Conservation (phyloP, 37 sponge, comb jelly and placozoan genomes). For the Amphimedon queenslandica region DNA sequence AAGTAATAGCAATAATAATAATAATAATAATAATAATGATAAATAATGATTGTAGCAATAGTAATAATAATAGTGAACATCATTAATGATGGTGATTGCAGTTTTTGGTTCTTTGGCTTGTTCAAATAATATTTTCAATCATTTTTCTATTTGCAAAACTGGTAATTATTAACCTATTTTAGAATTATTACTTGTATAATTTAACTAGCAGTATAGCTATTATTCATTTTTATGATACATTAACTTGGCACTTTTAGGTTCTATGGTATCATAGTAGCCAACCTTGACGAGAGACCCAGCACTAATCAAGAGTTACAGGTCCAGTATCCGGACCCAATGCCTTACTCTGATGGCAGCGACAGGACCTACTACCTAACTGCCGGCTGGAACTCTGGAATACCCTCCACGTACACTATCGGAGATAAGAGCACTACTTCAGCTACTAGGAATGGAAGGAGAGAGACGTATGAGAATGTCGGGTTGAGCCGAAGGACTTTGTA, state of each 20-base stretch:
- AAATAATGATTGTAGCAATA: too few relatives aligned
- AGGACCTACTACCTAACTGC: slow-evolving; percentile 30
- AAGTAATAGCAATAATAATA: not conserved
- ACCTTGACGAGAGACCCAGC: not conserved
- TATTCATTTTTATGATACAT: not conserved
- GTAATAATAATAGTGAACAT: too few relatives aligned
- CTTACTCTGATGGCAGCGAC: not conserved
- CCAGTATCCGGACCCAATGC: slow-evolving; percentile 5
- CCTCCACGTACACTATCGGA: slow-evolving; percentile 18
- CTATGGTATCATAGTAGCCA: slow-evolving; percentile 39
- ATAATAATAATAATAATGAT: too few relatives aligned
- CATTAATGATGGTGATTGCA: too few relatives aligned
- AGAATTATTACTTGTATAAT: not conserved
- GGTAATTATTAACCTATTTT: not conserved
- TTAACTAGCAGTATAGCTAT: not conserved
- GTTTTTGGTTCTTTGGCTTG: too few relatives aligned
- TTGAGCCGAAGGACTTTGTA: slow-evolving; percentile 16
- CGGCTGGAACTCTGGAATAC: slow-evolving; percentile 27
- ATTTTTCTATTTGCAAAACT: not conserved
- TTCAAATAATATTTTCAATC: not conserved
- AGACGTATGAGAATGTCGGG: slow-evolving; percentile 9
- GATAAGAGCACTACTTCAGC: slow-evolving; percentile 17
- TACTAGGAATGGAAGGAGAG: not conserved
- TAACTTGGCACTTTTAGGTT: slow-evolving; percentile 5
- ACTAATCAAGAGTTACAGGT: not conserved